A percentile compares a stretch with the other conserved stretches of the same genome.
Conservation (phyloP, 1,140 invertebrate genomes). For the Whitmania pigra region DNA sequence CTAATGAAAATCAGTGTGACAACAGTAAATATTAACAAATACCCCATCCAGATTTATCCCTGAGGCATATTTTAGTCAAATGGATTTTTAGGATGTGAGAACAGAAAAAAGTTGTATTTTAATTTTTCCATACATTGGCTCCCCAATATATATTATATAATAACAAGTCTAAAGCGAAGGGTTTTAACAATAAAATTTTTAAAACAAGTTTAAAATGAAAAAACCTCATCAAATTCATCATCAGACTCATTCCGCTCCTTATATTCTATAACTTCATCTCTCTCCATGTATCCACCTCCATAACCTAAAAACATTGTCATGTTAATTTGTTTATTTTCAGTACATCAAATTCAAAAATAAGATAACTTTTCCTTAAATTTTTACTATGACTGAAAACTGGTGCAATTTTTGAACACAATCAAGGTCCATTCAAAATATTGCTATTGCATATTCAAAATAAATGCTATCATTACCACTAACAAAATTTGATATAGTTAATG, state of each 20-base stretch:
- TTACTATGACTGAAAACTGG: background rate
- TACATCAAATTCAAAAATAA: conserved; percentile 5
- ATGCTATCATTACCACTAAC: no score
- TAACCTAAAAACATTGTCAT: conserved; percentile 30
- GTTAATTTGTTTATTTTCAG: background rate
- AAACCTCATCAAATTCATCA: conserved; percentile 40
- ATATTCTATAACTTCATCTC: conserved; percentile 40
- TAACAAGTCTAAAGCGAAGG: conserved; percentile 18
- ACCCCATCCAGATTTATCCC: no score
- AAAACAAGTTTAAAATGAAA: background rate
- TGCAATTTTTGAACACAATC: no score
- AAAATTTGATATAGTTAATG: no score
- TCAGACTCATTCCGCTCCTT: conserved; percentile 30
- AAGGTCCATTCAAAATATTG: no score
- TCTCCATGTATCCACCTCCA: conserved; percentile 41
- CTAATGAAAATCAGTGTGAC: no score
- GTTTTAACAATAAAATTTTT: conserved; percentile 55
- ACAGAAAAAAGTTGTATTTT: no score
- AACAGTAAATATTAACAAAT: no score
- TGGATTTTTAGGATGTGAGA: no score
- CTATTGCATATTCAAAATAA: no score
- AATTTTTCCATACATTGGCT: no score
- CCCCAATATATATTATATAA: background rate
- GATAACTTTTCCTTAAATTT: background rate
- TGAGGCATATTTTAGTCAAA: no score